Evolutionary conservation across 2,888 invertebrate species (phyloP).

Genomic region (Bhutanitis thaidina): DNA sequence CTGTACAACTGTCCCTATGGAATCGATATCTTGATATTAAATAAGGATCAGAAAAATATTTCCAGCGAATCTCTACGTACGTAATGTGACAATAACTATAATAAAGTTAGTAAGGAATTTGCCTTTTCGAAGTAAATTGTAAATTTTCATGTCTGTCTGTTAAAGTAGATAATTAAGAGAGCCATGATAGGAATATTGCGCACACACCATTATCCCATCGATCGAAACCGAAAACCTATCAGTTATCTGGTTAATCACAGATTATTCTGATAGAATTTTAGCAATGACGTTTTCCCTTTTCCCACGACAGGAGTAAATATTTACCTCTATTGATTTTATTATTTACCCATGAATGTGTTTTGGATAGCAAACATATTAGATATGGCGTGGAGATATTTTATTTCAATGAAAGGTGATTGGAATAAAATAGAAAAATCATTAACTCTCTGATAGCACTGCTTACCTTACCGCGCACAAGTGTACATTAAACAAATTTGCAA

Average conservation of each 20-base stretch:
- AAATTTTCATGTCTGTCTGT: too few relatives aligned
- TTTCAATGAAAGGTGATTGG: too few relatives aligned
- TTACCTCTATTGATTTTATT: too few relatives aligned
- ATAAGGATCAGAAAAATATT: conserved; percentile 9
- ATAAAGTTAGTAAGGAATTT: too few relatives aligned
- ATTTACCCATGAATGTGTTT: too few relatives aligned
- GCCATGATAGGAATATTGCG: neutral
- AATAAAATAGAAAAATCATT: too few relatives aligned
- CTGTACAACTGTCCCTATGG: conserved; percentile 5
- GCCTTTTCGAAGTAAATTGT: too few relatives aligned
- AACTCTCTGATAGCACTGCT: too few relatives aligned
- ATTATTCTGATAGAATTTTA: conserved; percentile 1
- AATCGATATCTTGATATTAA: neutral
- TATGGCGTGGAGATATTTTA: too few relatives aligned
- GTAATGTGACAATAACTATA: conserved; percentile 5
- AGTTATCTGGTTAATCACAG: neutral
- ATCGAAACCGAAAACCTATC: conserved; percentile 6
- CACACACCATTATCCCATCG: conserved; percentile 10
- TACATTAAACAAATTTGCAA: too few relatives aligned
- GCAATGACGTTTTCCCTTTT: neutral
- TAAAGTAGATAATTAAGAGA: neutral
- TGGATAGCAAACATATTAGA: too few relatives aligned
- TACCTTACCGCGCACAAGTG: too few relatives aligned
- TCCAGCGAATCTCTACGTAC: conserved; percentile 8
- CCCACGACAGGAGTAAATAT: neutral